These are phyloP conservation scores for Oncopodura yosiiana DNA, from an alignment of 1,140 invertebrate species.

Conservation along the genomic window DNA sequence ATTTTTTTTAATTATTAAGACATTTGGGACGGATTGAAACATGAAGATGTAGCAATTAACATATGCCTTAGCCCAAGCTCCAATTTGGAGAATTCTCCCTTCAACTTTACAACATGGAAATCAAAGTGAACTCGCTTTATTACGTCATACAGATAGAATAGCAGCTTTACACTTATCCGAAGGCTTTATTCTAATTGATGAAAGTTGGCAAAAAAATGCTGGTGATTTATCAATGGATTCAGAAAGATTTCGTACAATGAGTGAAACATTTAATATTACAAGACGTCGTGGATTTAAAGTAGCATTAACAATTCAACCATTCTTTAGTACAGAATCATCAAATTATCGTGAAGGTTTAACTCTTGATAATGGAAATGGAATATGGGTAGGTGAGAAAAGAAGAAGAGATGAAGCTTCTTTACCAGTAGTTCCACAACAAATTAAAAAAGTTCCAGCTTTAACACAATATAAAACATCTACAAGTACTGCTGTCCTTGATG, in stretches of 20 bases:
- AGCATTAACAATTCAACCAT: conserved; percentile 71
- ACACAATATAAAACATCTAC: conserved; percentile 63
- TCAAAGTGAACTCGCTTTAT: conserved; percentile 56
- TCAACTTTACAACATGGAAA: conserved; percentile 46
- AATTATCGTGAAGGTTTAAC: conserved; percentile 68
- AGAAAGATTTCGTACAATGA: conserved; percentile 59
- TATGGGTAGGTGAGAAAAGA: conserved; percentile 36
- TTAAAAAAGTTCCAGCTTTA: conserved; percentile 48
- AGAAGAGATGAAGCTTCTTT: conserved; percentile 7
- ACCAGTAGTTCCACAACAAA: conserved; percentile 18
- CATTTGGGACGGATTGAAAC: conserved; percentile 68
- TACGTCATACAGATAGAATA: conserved; percentile 71
- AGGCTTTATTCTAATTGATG: conserved; percentile 60
- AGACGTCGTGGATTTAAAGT: conserved; percentile 73
- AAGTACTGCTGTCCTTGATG: conserved; percentile 69
- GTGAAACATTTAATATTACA: conserved; percentile 66
- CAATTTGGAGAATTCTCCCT: conserved; percentile 71
- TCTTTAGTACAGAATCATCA: conserved; percentile 69
- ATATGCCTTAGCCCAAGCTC: conserved; percentile 64
- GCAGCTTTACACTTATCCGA: conserved; percentile 59
- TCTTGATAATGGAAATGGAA: conserved; percentile 25
- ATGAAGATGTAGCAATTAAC: conserved; percentile 60
- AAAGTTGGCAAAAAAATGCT: conserved; percentile 70
- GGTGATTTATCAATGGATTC: conserved; percentile 67
- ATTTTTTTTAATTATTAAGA: too few relatives aligned